Evolutionary conservation across 2,113 vertebrate species (phyloP).

Genomic region (Megalops atlanticus): DNA sequence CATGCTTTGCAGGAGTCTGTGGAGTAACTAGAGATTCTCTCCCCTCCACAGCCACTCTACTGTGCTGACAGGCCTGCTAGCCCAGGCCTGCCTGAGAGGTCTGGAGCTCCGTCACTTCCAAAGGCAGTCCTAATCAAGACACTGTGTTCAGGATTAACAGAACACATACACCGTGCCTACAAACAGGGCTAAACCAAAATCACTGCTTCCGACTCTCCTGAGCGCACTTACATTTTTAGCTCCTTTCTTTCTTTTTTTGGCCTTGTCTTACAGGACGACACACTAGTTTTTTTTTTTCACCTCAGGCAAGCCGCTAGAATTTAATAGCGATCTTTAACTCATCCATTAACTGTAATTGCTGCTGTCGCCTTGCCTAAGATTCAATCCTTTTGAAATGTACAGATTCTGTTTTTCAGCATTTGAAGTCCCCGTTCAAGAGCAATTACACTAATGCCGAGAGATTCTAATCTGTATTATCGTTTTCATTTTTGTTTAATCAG

Average conservation of each 20-base stretch:
- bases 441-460: neutral
- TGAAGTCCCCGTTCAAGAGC: neutral
- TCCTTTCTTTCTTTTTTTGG: slow-evolving; percentile 37
- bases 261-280: slow-evolving; percentile 20
- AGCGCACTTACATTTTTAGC: slow-evolving; percentile 24
- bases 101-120: slow-evolving; percentile 64
- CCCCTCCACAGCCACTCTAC: neutral
- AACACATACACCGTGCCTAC: slow-evolving; percentile 62
- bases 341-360: neutral
- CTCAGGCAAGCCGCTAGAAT: slow-evolving; percentile 2
- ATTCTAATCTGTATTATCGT: neutral
- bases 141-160: slow-evolving; percentile 69
- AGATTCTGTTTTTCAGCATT: neutral
- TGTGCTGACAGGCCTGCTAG: slow-evolving; percentile 48
- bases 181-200: slow-evolving; percentile 52
- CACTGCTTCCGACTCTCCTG: slow-evolving; percentile 58
- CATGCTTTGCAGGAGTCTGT: neutral
- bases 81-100: slow-evolving; percentile 58
- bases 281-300: slow-evolving; percentile 19
- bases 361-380: neutral
- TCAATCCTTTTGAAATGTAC: neutral
- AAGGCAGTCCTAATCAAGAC: slow-evolving; percentile 68
- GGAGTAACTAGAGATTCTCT: neutral
- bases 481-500: neutral
- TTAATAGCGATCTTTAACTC: slow-evolving; percentile 18